These are phyloP conservation scores for Ibidorhyncha struthersii DNA, from an alignment of 2,113 vertebrate species.

Conservation along the genomic window DNA sequence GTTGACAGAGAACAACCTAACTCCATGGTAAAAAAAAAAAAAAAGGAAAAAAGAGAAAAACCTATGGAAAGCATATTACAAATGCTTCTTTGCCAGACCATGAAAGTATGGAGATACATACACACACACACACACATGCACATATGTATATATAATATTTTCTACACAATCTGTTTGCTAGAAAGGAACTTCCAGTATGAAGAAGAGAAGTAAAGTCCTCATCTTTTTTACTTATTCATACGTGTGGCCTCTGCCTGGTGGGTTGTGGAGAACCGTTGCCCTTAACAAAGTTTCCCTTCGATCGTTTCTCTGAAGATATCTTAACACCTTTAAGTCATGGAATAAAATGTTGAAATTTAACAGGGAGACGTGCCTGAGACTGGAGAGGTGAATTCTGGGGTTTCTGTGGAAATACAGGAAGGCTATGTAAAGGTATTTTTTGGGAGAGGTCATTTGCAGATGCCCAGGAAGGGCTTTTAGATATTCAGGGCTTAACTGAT, in stretches of 20 bases:
- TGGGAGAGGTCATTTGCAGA: background rate
- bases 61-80: background rate
- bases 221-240: background rate
- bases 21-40: background rate
- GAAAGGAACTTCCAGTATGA: background rate
- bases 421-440: background rate
- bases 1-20: background rate
- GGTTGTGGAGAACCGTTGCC: background rate
- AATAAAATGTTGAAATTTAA: background rate
- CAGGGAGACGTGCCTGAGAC: fast-evolving
- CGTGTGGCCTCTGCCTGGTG: fast-evolving
- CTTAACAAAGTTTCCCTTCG: background rate
- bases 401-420: background rate
- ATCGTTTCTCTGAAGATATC: background rate
- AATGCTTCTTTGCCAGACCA: background rate
- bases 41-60: background rate
- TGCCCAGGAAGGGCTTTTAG: background rate
- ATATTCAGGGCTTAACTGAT: background rate
- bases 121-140: fast-evolving
- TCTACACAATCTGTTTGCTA: background rate
- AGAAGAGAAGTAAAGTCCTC: background rate
- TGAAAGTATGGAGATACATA: background rate
- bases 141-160: background rate
- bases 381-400: background rate
- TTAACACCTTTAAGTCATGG: background rate